Evolutionary conservation across 2,797 vertebrate genomes (phyloP).

Genomic region (Pristis pectinata): DNA sequence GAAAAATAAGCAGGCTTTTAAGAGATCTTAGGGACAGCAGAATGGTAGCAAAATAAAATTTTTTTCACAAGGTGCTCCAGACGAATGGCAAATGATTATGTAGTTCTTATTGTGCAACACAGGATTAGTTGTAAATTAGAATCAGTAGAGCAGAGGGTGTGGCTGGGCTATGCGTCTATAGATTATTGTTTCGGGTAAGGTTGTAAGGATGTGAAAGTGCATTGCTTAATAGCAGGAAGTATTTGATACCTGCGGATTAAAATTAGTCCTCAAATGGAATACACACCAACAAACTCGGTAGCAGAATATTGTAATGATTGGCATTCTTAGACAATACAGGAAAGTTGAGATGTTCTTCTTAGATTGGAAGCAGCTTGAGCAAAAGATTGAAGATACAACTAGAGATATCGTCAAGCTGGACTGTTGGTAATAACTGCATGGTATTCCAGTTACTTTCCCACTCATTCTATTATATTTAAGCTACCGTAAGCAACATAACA

Average conservation of each 20-base stretch:
- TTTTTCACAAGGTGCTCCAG: not conserved
- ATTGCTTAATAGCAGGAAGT: not conserved
- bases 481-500: not conserved
- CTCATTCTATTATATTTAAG: not conserved
- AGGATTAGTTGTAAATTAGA: too few species aligned
- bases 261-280: not conserved
- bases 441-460: not conserved
- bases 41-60: not conserved
- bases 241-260: not conserved
- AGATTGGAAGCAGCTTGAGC: not conserved
- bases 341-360: not conserved
- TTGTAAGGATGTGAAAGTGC: not conserved
- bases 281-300: not conserved
- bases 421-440: not conserved
- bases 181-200: not conserved
- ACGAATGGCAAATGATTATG: too few species aligned
- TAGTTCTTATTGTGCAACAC: not conserved
- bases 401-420: not conserved
- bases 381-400: not conserved
- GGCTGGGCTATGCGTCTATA: not conserved
- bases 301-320: not conserved
- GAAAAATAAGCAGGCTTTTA: not conserved
- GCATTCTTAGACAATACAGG: not conserved
- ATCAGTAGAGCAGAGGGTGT: not conserved
- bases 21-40: not conserved